Conservation (phyloP, 2,113 vertebrate genomes). For the Butorides virescens region DNA sequence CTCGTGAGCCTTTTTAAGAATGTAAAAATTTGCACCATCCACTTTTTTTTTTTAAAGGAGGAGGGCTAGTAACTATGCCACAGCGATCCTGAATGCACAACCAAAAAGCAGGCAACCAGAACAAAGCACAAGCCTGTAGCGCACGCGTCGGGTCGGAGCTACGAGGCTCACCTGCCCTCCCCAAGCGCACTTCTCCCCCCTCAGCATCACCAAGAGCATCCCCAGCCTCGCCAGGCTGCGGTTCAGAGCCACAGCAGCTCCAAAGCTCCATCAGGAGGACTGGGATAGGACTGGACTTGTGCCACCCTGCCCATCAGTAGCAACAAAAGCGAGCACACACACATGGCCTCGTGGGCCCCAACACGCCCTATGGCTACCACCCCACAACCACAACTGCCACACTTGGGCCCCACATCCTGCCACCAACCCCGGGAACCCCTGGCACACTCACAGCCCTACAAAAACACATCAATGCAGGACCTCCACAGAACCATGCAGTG, state of each 20-base stretch:
- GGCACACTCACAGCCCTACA: neutral
- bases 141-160: accelerated
- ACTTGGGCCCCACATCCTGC: neutral
- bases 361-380: neutral
- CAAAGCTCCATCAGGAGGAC: neutral
- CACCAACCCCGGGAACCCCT: neutral
- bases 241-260: neutral
- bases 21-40: neutral
- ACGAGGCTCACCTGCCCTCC: neutral
- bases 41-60: neutral
- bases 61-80: neutral
- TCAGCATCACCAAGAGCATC: neutral
- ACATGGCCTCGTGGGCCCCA: accelerated
- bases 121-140: neutral
- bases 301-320: neutral
- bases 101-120: neutral
- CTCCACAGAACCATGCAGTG: neutral
- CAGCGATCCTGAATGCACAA: neutral
- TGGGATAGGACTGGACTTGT: neutral
- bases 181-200: neutral
- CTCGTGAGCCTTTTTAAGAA: neutral
- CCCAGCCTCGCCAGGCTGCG: accelerated
- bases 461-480: neutral
- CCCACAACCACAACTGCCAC: no score
- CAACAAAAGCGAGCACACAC: neutral